Evolutionary conservation across 1,140 invertebrate species (phyloP), one percentile per base, ranked within the genome.

Genomic region (Trichonephila clavata): DNA sequence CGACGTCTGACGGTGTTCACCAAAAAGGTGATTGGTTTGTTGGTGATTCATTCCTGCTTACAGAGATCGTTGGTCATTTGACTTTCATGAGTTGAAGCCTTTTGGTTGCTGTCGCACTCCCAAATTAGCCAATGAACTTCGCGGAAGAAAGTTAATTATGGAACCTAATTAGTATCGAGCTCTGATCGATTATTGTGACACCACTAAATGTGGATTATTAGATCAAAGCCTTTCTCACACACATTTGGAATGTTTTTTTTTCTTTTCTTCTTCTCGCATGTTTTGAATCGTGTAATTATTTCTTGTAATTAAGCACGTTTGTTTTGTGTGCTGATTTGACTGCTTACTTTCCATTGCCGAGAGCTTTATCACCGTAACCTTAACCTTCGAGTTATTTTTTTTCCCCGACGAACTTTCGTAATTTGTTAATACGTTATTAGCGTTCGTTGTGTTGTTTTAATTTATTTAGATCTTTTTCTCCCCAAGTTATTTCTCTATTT

Each of bases 31-130:
- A 63, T 24, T 68, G 61, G 86, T 32, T 43, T n/a, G 20, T 65
- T 2, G 63, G n/a, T 68, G 86, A 88, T 60, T 88, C 60, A 61
- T 60, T 71, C 63, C 39, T 7, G 63, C 63, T 63, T 88, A 18
- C 32, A 65, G 43, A 61, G 86, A 20, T 43, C 50, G n/a, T n/a
- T 71, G 86, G 43, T 50, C 61, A 68, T 88, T 88, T 88, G 61
- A 88, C 27, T 88, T 71, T 32, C 86, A 68, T 88, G 86, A 88
- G 61, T 21, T 68, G 86, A 2, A 61, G 14, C 32, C 13, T 27
- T 77, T 50, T 0, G 68, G 24, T 77, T 39, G 3, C 39, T 63
- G 59, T 86, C 24, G 57, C 14, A 20, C 84, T 24, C 57, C 24
- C 27, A 77, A 86, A 86, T 86, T 63, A 63, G 84, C 13, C n/a